These are phyloP conservation scores for Ciconia nigra DNA, from an alignment of 2,797 vertebrate species.

Conservation along the genomic window DNA sequence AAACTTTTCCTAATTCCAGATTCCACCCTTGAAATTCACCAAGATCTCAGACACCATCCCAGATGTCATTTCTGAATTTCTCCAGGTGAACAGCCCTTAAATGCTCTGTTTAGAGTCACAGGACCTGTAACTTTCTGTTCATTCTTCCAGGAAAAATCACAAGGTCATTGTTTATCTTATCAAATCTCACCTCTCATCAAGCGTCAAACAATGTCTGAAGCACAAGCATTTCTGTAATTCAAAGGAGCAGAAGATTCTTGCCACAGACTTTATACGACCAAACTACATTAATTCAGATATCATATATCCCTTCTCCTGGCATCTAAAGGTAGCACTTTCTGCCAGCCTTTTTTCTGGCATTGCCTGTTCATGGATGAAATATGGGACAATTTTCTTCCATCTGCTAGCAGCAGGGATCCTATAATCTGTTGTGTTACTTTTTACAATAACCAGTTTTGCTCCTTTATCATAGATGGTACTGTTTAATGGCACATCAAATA, in stretches of 20 bases:
- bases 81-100: neutral
- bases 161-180: neutral
- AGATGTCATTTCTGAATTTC: neutral
- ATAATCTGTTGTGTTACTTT: neutral
- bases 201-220: neutral
- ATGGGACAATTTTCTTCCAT: neutral
- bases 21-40: neutral
- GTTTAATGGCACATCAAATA: neutral
- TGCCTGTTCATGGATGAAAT: neutral
- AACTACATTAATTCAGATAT: neutral
- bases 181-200: neutral
- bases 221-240: neutral
- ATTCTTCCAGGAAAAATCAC: neutral
- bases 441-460: neutral
- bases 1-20: neutral
- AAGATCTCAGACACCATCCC: neutral
- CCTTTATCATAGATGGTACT: neutral
- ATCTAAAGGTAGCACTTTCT: neutral
- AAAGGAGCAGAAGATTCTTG: neutral
- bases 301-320: neutral
- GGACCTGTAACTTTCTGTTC: neutral
- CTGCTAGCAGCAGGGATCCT: neutral
- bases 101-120: neutral
- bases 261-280: neutral
- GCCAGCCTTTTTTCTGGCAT: neutral